These are phyloP conservation scores for Piaya cayana DNA, from an alignment of 2,113 vertebrate genomes.

Conservation along the genomic window DNA sequence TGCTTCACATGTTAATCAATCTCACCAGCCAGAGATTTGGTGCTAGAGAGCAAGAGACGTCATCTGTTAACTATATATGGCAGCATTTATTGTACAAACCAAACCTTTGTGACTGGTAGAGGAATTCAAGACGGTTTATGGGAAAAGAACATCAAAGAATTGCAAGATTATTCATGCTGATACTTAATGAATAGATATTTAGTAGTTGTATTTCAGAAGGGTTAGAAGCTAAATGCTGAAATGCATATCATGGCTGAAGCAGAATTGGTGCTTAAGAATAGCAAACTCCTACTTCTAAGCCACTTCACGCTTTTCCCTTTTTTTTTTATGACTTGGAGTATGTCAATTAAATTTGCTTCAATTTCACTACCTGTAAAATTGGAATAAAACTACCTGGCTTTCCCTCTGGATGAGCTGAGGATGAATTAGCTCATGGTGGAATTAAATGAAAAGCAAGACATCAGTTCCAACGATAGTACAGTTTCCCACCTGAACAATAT, in stretches of 20 bases:
- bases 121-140: constrained; percentile 22
- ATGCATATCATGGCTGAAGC: neutral
- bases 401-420: constrained; percentile 16
- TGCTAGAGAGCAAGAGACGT: constrained; percentile 37
- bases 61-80: constrained; percentile 27
- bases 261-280: neutral
- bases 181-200: constrained; percentile 20
- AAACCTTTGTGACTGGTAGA: constrained; percentile 33
- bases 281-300: neutral
- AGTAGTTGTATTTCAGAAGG: constrained; percentile 17
- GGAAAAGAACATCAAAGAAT: constrained; percentile 37
- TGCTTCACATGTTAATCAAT: constrained; percentile 66
- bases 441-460: constrained; percentile 32
- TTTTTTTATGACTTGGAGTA: neutral
- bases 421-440: constrained; percentile 34
- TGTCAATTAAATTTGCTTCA: constrained; percentile 42
- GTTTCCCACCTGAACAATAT: constrained; percentile 40
- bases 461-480: neutral
- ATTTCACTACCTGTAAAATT: constrained; percentile 16
- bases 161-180: constrained; percentile 4
- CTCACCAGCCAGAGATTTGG: constrained; percentile 53
- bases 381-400: constrained; percentile 3
- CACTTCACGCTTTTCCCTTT: neutral
- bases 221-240: neutral
- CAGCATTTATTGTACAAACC: constrained; percentile 26